Base-by-base conservation (phyloP, 2,797 vertebrate species). In the Spizella passerina region DNA sequence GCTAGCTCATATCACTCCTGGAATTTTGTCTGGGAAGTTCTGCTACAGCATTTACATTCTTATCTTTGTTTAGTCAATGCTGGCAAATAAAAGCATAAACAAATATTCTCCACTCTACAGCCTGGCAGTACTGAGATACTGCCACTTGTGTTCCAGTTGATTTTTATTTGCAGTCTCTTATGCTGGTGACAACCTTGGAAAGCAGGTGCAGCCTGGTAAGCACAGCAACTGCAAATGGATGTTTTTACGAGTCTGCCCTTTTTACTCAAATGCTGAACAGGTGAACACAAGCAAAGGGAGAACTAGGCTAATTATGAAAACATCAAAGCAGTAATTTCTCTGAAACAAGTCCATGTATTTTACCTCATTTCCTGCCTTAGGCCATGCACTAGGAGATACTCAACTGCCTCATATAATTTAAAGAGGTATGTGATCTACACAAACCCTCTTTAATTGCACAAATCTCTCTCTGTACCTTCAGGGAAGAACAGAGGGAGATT, bases 41-140 rank as follows among this genome's bases (percentile, higher is more conserved):
- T 87, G 71, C 71, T 85, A 70, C 65, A 75, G 68, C 79, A 90
- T 80, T 91, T 85, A 84, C 1, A 2, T 73, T 70, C 95, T 88
- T 91, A 86, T 80, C 82, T 96, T 89, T 93, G 76, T 91, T 93
- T 78, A 92, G 76, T 71, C 53, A 83, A 69, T 66, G 81, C 81
- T 85, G 50, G 56, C 68, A 96, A 85, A 96, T 71, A 91, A 82
- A 80, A 82, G 41, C 61, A 78, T 68, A 94, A 93, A 80, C 64
- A 94, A 92, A 94, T 92, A 80, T 86, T 63, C 78, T 89, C 72
- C 43, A 55, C 38, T 56, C 29, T 47, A 85, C 65, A 95, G 86
- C 57, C 2, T 90, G 71, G 78, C 47, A 79, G 36, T 56, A 69
- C 53, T 7, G 72, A 85, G 61, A 72, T 68, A 71, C 38, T 93